Conservation (phyloP, 2,888 invertebrate genomes). For the Rhimphoctona megacephalus region DNA sequence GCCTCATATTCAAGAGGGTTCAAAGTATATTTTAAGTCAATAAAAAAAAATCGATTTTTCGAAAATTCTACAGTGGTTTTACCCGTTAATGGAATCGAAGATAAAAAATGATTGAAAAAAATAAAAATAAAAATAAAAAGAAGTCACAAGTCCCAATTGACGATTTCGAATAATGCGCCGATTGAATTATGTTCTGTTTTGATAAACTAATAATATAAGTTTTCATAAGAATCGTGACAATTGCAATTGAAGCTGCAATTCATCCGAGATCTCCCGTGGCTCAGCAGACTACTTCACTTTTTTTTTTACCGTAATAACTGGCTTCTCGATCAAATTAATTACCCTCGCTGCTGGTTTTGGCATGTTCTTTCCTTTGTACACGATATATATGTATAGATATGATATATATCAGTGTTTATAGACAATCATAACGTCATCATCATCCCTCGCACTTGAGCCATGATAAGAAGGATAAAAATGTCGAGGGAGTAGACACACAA, state of each 20-base stretch:
- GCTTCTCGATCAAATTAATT: slow-evolving; percentile 14
- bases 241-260: slow-evolving; percentile 24
- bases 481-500: not conserved
- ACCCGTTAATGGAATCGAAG: not conserved
- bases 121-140: not conserved
- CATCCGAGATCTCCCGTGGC: slow-evolving; percentile 4
- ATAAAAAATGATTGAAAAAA: not conserved
- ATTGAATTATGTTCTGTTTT: not conserved
- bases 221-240: slow-evolving; percentile 7
- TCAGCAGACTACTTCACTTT: slow-evolving; percentile 1
- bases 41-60: too few species aligned
- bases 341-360: slow-evolving; percentile 14
- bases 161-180: not conserved
- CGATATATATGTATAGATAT: not conserved
- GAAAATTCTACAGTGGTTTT: not conserved
- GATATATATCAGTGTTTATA: not conserved
- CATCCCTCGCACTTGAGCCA: not conserved
- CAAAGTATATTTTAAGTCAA: too few species aligned
- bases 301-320: not conserved
- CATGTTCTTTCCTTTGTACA: not conserved
- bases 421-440: slow-evolving; percentile 34
- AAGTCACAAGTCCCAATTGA: not conserved
- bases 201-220: not conserved
- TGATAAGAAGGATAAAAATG: not conserved
- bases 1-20: too few species aligned